phyloP scores from a whole-genome alignment of 2,113 vertebrate genomes.

The Corvus cornix region DNA sequence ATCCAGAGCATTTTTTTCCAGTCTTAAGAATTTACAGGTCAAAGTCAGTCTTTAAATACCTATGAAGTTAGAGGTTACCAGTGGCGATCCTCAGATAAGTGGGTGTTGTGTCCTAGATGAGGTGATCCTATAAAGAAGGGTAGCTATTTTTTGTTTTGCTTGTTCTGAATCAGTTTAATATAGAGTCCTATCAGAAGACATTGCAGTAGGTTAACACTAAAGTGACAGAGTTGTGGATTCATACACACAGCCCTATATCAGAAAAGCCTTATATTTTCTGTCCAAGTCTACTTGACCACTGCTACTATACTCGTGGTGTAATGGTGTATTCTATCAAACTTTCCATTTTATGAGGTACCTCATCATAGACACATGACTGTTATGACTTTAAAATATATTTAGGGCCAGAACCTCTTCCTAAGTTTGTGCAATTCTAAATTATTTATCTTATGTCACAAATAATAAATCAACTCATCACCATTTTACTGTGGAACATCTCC shows the following conservation, averaged over 20 bases:
- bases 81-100: neutral
- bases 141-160: neutral
- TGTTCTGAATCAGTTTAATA: neutral
- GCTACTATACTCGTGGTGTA: neutral
- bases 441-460: constrained; percentile 58
- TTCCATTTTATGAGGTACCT: constrained; percentile 5
- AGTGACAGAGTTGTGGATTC: neutral
- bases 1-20: neutral
- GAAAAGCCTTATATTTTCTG: neutral
- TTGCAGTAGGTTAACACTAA: neutral
- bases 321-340: neutral
- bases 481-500: neutral
- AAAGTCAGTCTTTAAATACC: neutral
- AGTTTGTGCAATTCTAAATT: constrained; percentile 46
- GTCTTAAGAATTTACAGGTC: neutral
- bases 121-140: neutral
- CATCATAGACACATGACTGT: neutral
- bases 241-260: neutral
- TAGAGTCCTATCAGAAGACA: neutral
- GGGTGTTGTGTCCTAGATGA: neutral
- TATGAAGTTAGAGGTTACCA: neutral
- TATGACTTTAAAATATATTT: constrained; percentile 41
- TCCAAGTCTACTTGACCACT: neutral
- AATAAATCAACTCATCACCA: constrained; percentile 52
- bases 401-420: constrained; percentile 39